Percentiles rank a stretch among this genome's conserved stretches.
Conservation (phyloP, 2,888 invertebrate species). For the Eristalis pertinax region DNA sequence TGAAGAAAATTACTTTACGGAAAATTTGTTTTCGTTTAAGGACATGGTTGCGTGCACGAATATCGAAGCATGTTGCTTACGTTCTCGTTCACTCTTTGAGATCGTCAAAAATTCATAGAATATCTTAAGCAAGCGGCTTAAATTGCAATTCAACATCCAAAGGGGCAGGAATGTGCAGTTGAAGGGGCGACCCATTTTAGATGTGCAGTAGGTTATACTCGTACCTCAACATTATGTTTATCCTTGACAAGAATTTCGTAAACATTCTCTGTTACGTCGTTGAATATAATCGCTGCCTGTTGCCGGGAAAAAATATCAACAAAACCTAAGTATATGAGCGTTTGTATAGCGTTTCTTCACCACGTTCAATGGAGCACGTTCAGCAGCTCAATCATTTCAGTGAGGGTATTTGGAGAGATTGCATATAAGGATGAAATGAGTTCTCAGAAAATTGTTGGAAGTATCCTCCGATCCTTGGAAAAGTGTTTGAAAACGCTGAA, state of each 20-base stretch:
- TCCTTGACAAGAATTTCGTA: background rate
- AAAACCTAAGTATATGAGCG: background rate
- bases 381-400: slow-evolving; percentile 14
- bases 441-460: background rate
- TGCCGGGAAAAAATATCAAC: background rate
- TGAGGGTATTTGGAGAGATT: background rate
- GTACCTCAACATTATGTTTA: background rate
- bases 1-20: slow-evolving; percentile 48
- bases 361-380: slow-evolving; percentile 11
- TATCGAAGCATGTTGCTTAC: slow-evolving; percentile 11
- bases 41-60: slow-evolving; percentile 26
- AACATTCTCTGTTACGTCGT: slow-evolving; percentile 4
- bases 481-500: no score
- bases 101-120: slow-evolving; percentile 53
- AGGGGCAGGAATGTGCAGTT: background rate
- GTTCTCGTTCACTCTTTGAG: background rate
- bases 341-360: background rate
- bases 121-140: slow-evolving; percentile 37
- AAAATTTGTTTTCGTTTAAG: slow-evolving; percentile 28
- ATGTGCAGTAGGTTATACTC: background rate
- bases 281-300: background rate
- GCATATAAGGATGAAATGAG: background rate
- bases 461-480: no score
- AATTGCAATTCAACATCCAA: slow-evolving; percentile 30
- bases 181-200: background rate